These are phyloP conservation scores for Sarcoramphus papa DNA, from an alignment of 2,797 vertebrate genomes.

Conservation along the genomic window DNA sequence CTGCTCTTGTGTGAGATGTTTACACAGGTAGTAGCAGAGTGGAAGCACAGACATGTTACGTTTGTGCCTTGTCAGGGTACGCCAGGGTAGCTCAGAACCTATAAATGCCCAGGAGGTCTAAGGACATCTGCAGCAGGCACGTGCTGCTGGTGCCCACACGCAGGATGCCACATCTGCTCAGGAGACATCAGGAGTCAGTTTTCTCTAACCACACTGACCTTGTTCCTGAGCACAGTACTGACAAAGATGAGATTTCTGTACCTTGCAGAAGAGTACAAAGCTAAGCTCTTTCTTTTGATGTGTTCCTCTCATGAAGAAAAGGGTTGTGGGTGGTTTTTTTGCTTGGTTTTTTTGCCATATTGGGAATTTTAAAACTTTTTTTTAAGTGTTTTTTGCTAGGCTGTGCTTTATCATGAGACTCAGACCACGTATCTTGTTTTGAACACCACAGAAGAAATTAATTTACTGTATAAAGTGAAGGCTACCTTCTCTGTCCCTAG, in stretches of 20 bases:
- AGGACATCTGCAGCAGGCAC: not conserved
- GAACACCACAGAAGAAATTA: not conserved
- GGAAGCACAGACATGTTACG: not conserved
- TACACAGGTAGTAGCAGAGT: not conserved
- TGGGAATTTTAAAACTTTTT: not conserved
- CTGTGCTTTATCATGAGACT: not conserved
- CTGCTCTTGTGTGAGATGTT: not conserved
- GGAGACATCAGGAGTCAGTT: not conserved
- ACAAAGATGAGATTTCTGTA: not conserved
- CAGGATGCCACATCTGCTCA: not conserved
- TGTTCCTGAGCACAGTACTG: not conserved
- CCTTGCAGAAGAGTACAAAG: not conserved
- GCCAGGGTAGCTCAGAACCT: not conserved
- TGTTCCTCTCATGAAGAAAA: not conserved
- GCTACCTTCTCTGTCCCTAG: not conserved
- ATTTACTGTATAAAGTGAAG: not conserved
- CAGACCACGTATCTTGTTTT: not conserved
- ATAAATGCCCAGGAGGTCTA: not conserved
- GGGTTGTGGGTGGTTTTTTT: rapidly evolving
- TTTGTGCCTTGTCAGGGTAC: not conserved
- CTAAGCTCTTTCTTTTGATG: not conserved
- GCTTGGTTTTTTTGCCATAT: rapidly evolving
- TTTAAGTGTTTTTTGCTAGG: not conserved
- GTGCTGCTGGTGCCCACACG: rapidly evolving
- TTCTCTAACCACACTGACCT: not conserved